A percentile compares a stretch with the other conserved stretches of the same genome.
Conservation (phyloP, 2,888 invertebrate genomes). For the Chrysina gloriosa region DNA sequence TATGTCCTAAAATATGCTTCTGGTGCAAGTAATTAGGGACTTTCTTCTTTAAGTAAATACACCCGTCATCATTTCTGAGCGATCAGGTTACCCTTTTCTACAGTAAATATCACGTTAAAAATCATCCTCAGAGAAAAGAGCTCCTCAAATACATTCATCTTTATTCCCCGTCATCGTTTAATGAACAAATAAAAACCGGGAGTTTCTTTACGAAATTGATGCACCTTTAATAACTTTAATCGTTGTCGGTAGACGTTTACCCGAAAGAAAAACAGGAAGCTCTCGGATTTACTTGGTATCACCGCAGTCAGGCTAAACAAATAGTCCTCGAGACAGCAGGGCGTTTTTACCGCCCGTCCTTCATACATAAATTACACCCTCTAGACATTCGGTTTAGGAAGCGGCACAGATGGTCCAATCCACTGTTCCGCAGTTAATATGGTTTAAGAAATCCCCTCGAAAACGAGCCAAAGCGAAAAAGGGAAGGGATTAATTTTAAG, state of each 20-base stretch:
- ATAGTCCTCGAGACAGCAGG: constrained; percentile 16
- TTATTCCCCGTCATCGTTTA: too few species aligned
- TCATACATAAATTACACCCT: constrained; percentile 32
- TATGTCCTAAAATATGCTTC: too few species aligned
- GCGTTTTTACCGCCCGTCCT: constrained; percentile 9
- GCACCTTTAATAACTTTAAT: background rate
- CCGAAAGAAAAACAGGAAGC: constrained; percentile 5
- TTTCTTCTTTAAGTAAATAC: too few species aligned
- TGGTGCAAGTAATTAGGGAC: too few species aligned
- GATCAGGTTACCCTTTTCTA: too few species aligned
- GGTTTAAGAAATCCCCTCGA: constrained; percentile 1
- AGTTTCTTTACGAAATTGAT: background rate
- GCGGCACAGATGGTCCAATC: constrained; percentile 28
- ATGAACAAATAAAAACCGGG: background rate
- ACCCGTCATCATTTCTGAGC: too few species aligned
- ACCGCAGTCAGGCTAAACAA: constrained; percentile 14
- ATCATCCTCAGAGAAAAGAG: too few species aligned
- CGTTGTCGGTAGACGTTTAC: background rate
- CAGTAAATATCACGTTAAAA: too few species aligned
- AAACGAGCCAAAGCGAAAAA: background rate
- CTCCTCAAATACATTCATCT: too few species aligned
- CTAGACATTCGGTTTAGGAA: constrained; percentile 20
- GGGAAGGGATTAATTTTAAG: constrained; percentile 10
- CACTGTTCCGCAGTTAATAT: constrained; percentile 12
- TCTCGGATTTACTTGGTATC: background rate